Base-by-base conservation (phyloP, 1,140 invertebrate genomes). In the Atopsyche davidsoni region DNA sequence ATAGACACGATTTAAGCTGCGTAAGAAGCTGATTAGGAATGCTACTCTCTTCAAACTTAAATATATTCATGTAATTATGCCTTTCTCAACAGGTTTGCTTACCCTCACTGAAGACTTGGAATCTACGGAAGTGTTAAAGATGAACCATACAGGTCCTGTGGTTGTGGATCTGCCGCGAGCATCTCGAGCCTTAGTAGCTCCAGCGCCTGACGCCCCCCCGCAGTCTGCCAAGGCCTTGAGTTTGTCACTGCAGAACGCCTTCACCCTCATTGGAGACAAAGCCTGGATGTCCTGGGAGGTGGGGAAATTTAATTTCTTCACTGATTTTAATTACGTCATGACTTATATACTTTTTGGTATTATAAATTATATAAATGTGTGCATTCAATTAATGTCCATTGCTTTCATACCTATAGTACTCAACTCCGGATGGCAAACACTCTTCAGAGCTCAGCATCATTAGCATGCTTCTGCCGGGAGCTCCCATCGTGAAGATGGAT, bases 391-490 rank as follows among this genome's bases (percentile, higher is more conserved):
- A 14, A 38, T 14, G 16, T 38, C 9, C 6, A 10, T 38, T 6
- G 6, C 6, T 38, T 46, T 35, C 19, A 1, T n/a, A n/a, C 32
- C 46, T 64, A 9, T 56, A 60, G 28, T 52, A 56, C 7, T 39
- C 56, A 32, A 18, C 48, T 6, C n/a, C 36, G 18, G 59, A 59
- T 9, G 25, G 39, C 1, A 52, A 51, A 3, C 46, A 64, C 42
- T 59, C 62, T 0, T 66, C 65, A 0, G 64, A 68, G 9, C 66
- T 85, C 1, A 77, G 82, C 43, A 79, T 81, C 24, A 73, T 91
- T 55, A 77, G 79, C 4, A 72, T 87, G 49, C 64, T 90, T 11
- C 63, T 91, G 31, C 84, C 84, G 1, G 89, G 87, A 1, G 84
- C 85, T 1, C 79, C 85, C 1, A 73, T 90, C 35, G 66, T 76